Evolutionary conservation across 1,140 invertebrate genomes (phyloP), one percentile per base, ranked within the genome.

Genomic region (Drosophila simulans): DNA sequence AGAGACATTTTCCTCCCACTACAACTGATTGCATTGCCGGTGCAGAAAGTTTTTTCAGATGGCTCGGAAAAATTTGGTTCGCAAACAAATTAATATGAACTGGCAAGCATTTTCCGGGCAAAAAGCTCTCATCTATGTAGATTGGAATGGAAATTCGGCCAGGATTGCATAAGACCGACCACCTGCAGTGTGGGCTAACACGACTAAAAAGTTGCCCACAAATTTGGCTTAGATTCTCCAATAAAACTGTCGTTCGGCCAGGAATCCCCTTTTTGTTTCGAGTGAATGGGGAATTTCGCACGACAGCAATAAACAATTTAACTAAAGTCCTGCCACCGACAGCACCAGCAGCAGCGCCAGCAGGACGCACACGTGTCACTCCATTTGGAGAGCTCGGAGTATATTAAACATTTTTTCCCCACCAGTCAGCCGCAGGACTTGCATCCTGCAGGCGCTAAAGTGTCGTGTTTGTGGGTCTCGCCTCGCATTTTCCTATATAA

Each of bases 381-480:
- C 52, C n/a, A 17, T 43, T 8, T 37, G 43, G 40, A 37, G 7
- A 17, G 20, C 37, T 27, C 4, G 20, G 25, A 72, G 68, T 72
- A 53, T 72, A 72, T 72, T 72, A 72, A 60, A 72, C 46, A 72
- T 60, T 72, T 68, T 60, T 46, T 69, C 11, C 11, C 39, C 17
- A 55, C 34, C 68, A 39, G 31, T 59, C 54, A 69, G 34, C 54
- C 54, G 25, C 69, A 71, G 39, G 39, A 40, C 37, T 37, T 27
- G 57, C 58, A 52, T 51, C 22, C 52, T 11, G 25, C 11, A 39
- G 64, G 69, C 63, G 55, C 63, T 74, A 54, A 46, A 58, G 58
- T 43, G 39, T 45, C 49, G 35, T 45, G 31, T 58, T 55, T 55
- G 15, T 54, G 56, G 17, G 13, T 34, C 53, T 54, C 56, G 51